A percentile compares a stretch with the other conserved stretches of the same genome.
phyloP scores from a whole-genome alignment of 2,888 invertebrate species.

The Temnothorax rugatulus region DNA sequence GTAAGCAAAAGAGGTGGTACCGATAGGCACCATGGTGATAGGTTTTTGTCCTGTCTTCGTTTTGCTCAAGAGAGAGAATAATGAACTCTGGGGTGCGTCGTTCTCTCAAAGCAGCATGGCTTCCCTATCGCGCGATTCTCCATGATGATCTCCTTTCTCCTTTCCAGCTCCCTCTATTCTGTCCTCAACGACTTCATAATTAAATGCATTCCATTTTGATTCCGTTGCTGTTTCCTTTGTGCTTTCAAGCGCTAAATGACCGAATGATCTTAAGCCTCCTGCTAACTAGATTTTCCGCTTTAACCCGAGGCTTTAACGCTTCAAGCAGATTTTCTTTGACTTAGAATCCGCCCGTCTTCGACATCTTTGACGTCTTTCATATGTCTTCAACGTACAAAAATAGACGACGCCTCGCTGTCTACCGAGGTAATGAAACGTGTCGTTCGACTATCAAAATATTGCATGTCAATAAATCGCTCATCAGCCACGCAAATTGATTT shows the following conservation, averaged over 20 bases:
- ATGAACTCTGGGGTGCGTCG: constrained; percentile 79
- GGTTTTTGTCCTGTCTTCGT: constrained; percentile 70
- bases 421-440: background rate
- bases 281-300: background rate
- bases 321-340: no score
- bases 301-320: background rate
- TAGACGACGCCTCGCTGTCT: background rate
- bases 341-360: background rate
- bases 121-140: constrained; percentile 62
- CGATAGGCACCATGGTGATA: constrained; percentile 36
- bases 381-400: background rate
- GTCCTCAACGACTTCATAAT: constrained; percentile 31
- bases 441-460: background rate
- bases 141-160: constrained; percentile 41
- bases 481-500: background rate
- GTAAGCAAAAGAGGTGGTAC: constrained; percentile 53
- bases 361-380: no score
- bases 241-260: background rate
- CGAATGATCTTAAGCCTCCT: background rate
- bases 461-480: background rate
- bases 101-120: constrained; percentile 69
- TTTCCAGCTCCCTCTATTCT: constrained; percentile 30
- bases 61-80: constrained; percentile 78
- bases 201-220: background rate
- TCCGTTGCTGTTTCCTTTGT: constrained; percentile 12